Evolutionary conservation across 1,140 invertebrate genomes (phyloP).

Genomic region (Triops cancriformis): DNA sequence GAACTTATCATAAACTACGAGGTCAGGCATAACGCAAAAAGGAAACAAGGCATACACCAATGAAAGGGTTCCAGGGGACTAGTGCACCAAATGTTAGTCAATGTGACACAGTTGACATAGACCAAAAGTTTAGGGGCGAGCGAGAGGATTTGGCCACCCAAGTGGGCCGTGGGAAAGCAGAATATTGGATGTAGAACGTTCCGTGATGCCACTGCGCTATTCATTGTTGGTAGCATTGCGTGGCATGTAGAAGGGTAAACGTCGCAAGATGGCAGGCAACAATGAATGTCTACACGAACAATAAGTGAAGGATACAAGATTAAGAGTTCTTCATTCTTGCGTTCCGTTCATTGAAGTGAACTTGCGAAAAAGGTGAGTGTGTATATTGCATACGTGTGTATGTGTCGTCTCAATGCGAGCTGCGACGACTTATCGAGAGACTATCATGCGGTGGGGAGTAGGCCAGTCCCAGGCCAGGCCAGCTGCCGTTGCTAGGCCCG

Average conservation of each 20-base stretch:
- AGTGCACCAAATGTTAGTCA: too few relatives aligned
- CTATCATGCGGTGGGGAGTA: neutral
- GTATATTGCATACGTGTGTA: neutral
- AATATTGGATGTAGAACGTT: too few relatives aligned
- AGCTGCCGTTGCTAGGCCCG: constrained; percentile 7
- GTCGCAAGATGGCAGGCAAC: too few relatives aligned
- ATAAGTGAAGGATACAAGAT: too few relatives aligned
- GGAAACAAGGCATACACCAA: too few relatives aligned
- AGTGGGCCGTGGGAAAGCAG: neutral
- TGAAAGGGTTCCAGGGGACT: too few relatives aligned
- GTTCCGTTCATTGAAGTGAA: neutral
- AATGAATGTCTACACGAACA: too few relatives aligned
- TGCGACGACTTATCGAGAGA: neutral
- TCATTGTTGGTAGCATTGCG: too few relatives aligned
- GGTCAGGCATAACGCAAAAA: neutral
- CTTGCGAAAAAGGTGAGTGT: neutral
- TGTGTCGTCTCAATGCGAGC: neutral
- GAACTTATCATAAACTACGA: neutral
- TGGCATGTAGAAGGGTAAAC: too few relatives aligned
- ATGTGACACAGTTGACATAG: neutral
- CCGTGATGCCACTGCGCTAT: too few relatives aligned
- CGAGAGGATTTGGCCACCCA: neutral
- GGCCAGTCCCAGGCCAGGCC: neutral
- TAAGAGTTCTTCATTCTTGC: too few relatives aligned
- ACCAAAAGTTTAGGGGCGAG: neutral